Evolutionary conservation across 2,113 vertebrate species (phyloP).

Genomic region (Lota lota): DNA sequence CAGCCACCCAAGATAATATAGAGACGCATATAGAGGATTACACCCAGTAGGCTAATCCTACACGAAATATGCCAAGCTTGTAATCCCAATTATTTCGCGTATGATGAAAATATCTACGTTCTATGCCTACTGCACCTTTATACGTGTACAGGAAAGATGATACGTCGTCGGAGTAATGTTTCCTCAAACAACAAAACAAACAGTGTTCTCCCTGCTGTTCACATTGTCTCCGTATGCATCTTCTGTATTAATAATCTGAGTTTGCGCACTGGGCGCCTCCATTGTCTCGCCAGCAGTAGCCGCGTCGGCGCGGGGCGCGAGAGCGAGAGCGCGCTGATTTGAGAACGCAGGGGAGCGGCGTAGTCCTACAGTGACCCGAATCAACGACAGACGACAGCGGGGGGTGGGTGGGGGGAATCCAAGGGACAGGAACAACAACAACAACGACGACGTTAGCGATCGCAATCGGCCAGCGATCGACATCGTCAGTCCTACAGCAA

Average conservation of each 20-base stretch:
- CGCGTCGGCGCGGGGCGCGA: conserved; percentile 31
- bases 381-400: conserved; percentile 37
- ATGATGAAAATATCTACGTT: conserved; percentile 5
- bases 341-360: conserved; percentile 54
- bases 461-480: too few relatives aligned
- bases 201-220: background rate
- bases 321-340: conserved; percentile 41
- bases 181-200: background rate
- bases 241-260: conserved; percentile 59
- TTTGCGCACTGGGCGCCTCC: conserved; percentile 69
- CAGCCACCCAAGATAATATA: background rate
- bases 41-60: conserved; percentile 23
- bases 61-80: conserved; percentile 29
- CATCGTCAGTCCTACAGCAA: conserved; percentile 51
- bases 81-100: conserved; percentile 47
- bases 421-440: conserved; percentile 19
- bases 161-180: background rate
- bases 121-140: background rate
- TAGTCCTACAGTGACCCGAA: conserved; percentile 53
- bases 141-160: background rate
- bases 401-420: conserved; percentile 13
- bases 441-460: background rate
- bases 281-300: conserved; percentile 66
- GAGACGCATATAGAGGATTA: conserved; percentile 16
- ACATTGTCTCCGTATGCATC: conserved; percentile 21